These are phyloP conservation scores for Marcusenius ussheri DNA, from an alignment of 2,113 vertebrate genomes.

Conservation along the genomic window DNA sequence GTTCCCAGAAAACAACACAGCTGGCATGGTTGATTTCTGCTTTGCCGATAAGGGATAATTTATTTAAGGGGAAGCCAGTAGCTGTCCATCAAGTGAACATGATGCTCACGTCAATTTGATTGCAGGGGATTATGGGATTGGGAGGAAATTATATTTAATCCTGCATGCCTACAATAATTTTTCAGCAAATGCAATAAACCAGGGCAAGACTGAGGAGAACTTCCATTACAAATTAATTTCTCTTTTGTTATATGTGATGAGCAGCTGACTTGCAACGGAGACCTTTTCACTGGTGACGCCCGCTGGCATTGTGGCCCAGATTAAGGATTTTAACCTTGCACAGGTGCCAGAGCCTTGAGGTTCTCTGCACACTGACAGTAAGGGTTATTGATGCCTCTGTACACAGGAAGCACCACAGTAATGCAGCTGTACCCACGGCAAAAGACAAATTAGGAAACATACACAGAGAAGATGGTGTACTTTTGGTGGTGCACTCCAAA, in stretches of 20 bases:
- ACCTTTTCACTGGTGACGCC: not conserved
- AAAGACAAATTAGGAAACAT: not conserved
- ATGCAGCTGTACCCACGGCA: not conserved
- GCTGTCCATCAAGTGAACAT: not conserved
- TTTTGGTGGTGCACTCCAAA: not conserved
- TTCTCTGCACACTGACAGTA: not conserved
- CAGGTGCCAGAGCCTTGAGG: not conserved
- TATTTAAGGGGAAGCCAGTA: not conserved
- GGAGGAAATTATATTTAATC: slow-evolving; percentile 5
- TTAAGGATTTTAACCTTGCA: not conserved
- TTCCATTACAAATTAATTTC: not conserved
- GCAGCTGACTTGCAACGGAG: not conserved
- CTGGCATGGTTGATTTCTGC: not conserved
- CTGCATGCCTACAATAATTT: not conserved
- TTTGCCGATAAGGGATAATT: not conserved
- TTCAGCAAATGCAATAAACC: not conserved
- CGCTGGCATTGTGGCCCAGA: not conserved
- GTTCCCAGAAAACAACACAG: not conserved
- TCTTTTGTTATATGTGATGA: not conserved
- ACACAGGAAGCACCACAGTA: not conserved
- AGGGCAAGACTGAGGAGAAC: not conserved
- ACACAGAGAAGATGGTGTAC: not conserved
- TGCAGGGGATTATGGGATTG: not conserved
- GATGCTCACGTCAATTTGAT: not conserved
- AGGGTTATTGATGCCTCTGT: not conserved